Evolutionary conservation across 2,113 vertebrate genomes (phyloP), one percentile per base, ranked within the genome.

Genomic region (Corythaixoides concolor): DNA sequence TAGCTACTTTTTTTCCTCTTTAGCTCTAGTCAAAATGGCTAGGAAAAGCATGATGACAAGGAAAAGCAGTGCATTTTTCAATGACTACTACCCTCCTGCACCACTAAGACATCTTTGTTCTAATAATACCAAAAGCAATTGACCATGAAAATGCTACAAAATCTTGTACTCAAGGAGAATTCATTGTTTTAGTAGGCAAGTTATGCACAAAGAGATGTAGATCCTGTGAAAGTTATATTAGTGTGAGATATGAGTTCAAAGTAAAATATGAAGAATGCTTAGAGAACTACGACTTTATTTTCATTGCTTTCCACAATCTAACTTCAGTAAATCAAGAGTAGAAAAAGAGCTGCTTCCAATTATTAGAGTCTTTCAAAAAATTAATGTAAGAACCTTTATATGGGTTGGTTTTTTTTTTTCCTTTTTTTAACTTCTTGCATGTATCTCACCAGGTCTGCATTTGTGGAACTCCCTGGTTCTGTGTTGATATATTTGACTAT

Each of bases 51-150:
- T 11, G 23, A 85, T 60, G 66, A 81, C 50, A 87, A 73, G 43
- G 32, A 93, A 91, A 95, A 82, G 8, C 37, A 91, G 39, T n/a
- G 37, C 18, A 82, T 85, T 97, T 94, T 85, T 84, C 83, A 87
- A 56, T n/a, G 76, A 89, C 64, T 78, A 22, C 50, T 73, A 70
- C 14, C 12, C 37, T 63, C 24, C 59, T 67, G 33, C 35, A 66
- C n/a, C 2, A 33, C 62, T 75, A 88, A 95, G 47, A 91, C 45
- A 85, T 92, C 82, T 94, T 89, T 93, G 85, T 94, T 86, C 81
- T 79, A 85, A 63, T 94, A 95, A 90, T 83, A 69, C 22, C 21
- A 12, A 89, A 88, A 93, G 67, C 73, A 95, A 95, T 70, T 96
- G 91, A 93, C 92, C 85, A 64, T 91, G 93, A 85, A 96, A 95